Conservation (phyloP, 2,113 vertebrate species). For the Scatophagus argus region DNA sequence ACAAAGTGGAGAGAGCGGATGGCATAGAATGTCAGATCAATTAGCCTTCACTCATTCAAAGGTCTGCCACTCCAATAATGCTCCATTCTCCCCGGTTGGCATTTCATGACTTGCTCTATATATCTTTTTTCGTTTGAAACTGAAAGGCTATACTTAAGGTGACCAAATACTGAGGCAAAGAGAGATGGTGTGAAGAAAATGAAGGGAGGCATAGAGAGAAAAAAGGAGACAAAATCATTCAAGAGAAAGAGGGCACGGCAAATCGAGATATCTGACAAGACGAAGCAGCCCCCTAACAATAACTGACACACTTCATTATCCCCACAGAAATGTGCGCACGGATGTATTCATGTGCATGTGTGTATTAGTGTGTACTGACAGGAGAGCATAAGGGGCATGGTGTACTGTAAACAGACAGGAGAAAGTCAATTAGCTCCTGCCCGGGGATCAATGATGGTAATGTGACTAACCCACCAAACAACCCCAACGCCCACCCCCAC, state of each 20-base stretch:
- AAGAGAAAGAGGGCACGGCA: slow-evolving; percentile 54
- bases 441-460: slow-evolving; percentile 83
- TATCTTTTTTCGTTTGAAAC: slow-evolving; percentile 1
- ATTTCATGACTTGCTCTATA: slow-evolving; percentile 42
- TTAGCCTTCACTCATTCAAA: slow-evolving; percentile 52
- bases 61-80: slow-evolving; percentile 16
- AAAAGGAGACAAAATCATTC: slow-evolving; percentile 40
- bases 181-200: slow-evolving; percentile 31
- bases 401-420: slow-evolving; percentile 77
- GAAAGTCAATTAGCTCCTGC: slow-evolving; percentile 84
- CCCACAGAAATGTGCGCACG: slow-evolving; percentile 38
- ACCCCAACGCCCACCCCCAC: slow-evolving; percentile 23
- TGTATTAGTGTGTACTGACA: slow-evolving; percentile 48
- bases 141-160: slow-evolving; percentile 29
- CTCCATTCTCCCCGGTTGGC: slow-evolving; percentile 26
- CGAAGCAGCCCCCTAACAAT: slow-evolving; percentile 65
- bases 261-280: slow-evolving; percentile 79
- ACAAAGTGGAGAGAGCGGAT: slow-evolving; percentile 18
- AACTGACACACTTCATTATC: slow-evolving; percentile 83
- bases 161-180: slow-evolving; percentile 39
- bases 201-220: slow-evolving; percentile 3
- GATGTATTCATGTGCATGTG: slow-evolving; percentile 30
- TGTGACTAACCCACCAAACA: slow-evolving; percentile 75
- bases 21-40: slow-evolving; percentile 57
- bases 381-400: slow-evolving; percentile 54